phyloP scores from a whole-genome alignment of 2,797 vertebrate species.

The Gallirallus australis region DNA sequence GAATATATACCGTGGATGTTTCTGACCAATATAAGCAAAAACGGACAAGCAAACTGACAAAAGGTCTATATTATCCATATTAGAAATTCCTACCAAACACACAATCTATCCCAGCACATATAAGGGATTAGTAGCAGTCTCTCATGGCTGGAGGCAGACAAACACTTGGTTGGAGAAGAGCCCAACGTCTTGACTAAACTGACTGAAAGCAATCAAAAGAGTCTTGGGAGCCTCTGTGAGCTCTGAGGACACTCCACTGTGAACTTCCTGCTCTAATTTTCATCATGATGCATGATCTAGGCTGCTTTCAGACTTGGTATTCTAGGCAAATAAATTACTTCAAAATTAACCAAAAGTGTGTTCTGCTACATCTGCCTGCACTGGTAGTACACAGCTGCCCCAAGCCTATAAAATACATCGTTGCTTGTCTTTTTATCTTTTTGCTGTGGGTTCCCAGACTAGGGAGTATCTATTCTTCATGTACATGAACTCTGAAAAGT shows the following conservation, averaged over 20 bases:
- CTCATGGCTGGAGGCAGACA: neutral
- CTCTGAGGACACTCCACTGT: neutral
- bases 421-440: neutral
- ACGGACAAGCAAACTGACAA: neutral
- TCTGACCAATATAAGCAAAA: neutral
- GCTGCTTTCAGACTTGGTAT: rapidly evolving
- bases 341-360: neutral
- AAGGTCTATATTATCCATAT: neutral
- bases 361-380: neutral
- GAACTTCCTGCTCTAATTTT: neutral
- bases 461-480: neutral
- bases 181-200: neutral
- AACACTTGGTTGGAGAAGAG: neutral
- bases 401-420: neutral
- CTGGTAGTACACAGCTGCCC: neutral
- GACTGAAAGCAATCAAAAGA: neutral
- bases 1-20: neutral
- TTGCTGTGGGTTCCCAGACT: neutral
- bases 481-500: neutral
- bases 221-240: neutral
- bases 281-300: neutral
- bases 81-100: neutral
- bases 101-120: neutral
- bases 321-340: neutral
- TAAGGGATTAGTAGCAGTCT: neutral